These are phyloP conservation scores for Hypolimnas misippus DNA, from an alignment of 2,888 invertebrate genomes.

Conservation along the genomic window DNA sequence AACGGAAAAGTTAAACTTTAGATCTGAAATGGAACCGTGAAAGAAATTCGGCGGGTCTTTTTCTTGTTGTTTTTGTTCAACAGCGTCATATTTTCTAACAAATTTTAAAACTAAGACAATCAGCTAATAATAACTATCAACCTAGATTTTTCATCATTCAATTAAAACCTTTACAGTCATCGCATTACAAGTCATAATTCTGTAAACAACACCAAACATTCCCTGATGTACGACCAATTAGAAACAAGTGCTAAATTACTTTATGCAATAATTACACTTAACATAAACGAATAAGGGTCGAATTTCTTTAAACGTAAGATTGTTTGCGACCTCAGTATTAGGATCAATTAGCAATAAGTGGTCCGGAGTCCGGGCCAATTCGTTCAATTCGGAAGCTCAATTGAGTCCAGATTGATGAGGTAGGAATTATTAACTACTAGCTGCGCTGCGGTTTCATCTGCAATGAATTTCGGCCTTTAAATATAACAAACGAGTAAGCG, in stretches of 20 bases:
- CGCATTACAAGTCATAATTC: neutral
- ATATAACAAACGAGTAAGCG: too few species aligned
- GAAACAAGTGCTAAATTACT: neutral
- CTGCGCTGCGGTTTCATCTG: neutral
- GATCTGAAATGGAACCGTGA: too few species aligned
- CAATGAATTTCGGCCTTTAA: too few species aligned
- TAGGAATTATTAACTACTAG: conserved; percentile 22
- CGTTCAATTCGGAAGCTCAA: conserved; percentile 50
- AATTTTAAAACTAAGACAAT: too few species aligned
- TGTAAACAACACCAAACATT: neutral
- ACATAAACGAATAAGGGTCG: conserved; percentile 19
- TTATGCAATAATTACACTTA: conserved; percentile 21
- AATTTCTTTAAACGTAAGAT: conserved; percentile 19
- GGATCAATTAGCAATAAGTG: conserved; percentile 52
- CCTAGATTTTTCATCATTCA: neutral
- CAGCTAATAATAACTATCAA: neutral
- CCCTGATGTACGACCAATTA: neutral
- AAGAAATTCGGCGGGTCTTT: too few species aligned
- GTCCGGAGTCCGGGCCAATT: conserved; percentile 47
- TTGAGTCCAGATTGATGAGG: conserved; percentile 51
- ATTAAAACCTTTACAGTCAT: neutral
- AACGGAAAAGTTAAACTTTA: too few species aligned
- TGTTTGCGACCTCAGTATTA: conserved; percentile 31
- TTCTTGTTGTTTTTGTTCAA: too few species aligned
- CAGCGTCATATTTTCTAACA: too few species aligned